Conservation (phyloP, 2,113 vertebrate genomes). For the Gasterosteus nipponicus region DNA sequence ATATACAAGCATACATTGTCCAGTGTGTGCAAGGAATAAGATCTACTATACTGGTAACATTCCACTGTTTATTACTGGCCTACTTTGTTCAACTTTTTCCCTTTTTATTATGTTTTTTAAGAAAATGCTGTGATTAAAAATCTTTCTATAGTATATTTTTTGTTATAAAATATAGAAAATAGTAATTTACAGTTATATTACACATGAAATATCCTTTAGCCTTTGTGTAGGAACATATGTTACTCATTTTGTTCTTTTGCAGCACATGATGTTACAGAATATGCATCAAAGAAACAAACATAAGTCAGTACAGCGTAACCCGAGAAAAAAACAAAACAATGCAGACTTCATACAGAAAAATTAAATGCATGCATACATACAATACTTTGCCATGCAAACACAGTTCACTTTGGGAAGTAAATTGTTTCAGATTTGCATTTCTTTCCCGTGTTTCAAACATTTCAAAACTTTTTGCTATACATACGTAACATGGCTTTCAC, state of each 20-base stretch:
- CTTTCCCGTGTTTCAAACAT: conserved; percentile 67
- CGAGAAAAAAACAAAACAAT: conserved; percentile 26
- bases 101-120: conserved; percentile 72
- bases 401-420: conserved; percentile 77
- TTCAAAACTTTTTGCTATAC: conserved; percentile 81
- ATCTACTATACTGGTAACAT: conserved; percentile 77
- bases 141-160: conserved; percentile 69
- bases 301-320: conserved; percentile 56
- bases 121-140: conserved; percentile 78
- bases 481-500: conserved; percentile 73
- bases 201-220: conserved; percentile 74
- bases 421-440: conserved; percentile 75
- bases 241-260: conserved; percentile 69
- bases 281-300: conserved; percentile 74
- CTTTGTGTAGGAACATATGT: conserved; percentile 69
- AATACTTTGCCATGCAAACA: conserved; percentile 83
- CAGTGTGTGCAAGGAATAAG: conserved; percentile 70
- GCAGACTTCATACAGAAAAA: conserved; percentile 69
- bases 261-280: conserved; percentile 73
- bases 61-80: conserved; percentile 81
- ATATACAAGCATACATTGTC: conserved; percentile 62
- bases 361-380: conserved; percentile 82
- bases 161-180: conserved; percentile 83
- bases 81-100: conserved; percentile 70
- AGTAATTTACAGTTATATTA: conserved; percentile 80